phyloP scores from a whole-genome alignment of 2,888 invertebrate species.

The Eupithecia insigniata region DNA sequence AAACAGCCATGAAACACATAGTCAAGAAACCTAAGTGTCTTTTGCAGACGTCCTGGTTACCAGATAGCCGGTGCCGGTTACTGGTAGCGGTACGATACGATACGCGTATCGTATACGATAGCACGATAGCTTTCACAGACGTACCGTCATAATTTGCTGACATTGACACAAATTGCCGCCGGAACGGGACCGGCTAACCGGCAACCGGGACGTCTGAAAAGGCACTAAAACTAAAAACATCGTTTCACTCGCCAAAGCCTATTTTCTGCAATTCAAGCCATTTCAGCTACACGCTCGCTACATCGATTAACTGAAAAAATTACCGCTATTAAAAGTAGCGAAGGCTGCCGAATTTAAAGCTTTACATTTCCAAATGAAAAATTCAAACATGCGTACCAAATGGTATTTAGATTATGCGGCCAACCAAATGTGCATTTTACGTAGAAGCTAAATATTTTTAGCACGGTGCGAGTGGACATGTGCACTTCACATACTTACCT shows the following conservation, averaged over 20 bases:
- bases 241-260: not conserved
- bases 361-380: constrained; percentile 5
- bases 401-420: constrained; percentile 13
- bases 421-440: constrained; percentile 13
- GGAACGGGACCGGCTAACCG: no score
- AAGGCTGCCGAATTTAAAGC: constrained; percentile 3
- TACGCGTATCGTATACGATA: no score
- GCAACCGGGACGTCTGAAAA: no score
- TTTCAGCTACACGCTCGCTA: constrained; percentile 5
- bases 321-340: constrained; percentile 7
- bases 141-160: no score
- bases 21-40: no score
- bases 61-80: no score
- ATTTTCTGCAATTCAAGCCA: not conserved
- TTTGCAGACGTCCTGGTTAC: no score
- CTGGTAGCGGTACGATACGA: no score
- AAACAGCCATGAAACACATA: not conserved
- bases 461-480: not conserved
- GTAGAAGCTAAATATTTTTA: constrained; percentile 10
- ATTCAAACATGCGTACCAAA: constrained; percentile 11
- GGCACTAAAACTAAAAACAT: not conserved
- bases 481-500: not conserved
- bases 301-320: constrained; percentile 9
- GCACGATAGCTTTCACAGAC: no score
- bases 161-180: no score